Evolutionary conservation across 2,888 invertebrate genomes (phyloP).

Genomic region (Lobophora halterata): DNA sequence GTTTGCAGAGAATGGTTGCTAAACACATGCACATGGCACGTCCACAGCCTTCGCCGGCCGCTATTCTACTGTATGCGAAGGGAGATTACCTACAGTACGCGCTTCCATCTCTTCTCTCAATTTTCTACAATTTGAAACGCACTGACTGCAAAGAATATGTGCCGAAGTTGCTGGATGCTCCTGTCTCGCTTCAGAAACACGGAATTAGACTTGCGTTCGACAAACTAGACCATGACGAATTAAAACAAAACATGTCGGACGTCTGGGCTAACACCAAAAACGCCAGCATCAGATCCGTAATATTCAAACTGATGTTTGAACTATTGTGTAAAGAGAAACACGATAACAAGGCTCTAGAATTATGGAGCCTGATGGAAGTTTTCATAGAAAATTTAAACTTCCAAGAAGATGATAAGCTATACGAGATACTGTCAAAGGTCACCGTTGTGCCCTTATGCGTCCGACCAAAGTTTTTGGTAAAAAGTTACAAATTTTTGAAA

Average conservation of each 20-base stretch:
- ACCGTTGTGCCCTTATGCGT: slow-evolving; percentile 41
- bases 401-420: slow-evolving; percentile 54
- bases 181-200: slow-evolving; percentile 63
- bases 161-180: slow-evolving; percentile 47
- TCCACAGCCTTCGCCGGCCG: slow-evolving; percentile 52
- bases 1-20: slow-evolving; percentile 52
- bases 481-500: slow-evolving; percentile 52
- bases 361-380: slow-evolving; percentile 49
- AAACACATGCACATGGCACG: slow-evolving; percentile 61
- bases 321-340: slow-evolving; percentile 49
- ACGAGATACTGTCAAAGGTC: slow-evolving; percentile 41
- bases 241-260: slow-evolving; percentile 43
- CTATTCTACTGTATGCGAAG: slow-evolving; percentile 52
- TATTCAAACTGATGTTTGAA: slow-evolving; percentile 50
- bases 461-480: slow-evolving; percentile 45
- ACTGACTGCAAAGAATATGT: slow-evolving; percentile 39
- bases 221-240: slow-evolving; percentile 43
- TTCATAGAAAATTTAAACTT: slow-evolving; percentile 54
- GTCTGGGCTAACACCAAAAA: slow-evolving; percentile 55
- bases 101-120: slow-evolving; percentile 55
- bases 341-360: slow-evolving; percentile 32
- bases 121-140: slow-evolving; percentile 53
- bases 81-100: slow-evolving; percentile 62
- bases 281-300: slow-evolving; percentile 51
- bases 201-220: slow-evolving; percentile 52